These are phyloP conservation scores for Mugil cephalus DNA, from an alignment of 2,113 vertebrate species.

Conservation along the genomic window DNA sequence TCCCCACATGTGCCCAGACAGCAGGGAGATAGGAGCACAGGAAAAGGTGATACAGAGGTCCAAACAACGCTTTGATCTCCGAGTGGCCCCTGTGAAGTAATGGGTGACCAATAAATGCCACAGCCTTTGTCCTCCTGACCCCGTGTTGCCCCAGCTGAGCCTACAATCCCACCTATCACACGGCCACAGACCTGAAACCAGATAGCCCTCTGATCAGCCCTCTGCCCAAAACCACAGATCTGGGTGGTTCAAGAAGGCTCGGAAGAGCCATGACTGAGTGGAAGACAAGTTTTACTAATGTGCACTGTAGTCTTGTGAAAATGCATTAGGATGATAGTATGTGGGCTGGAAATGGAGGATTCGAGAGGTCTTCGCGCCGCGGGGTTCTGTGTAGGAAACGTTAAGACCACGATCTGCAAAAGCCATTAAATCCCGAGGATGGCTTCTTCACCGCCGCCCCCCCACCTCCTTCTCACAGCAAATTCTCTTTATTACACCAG, in stretches of 20 bases:
- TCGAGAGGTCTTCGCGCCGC: slow-evolving; percentile 19
- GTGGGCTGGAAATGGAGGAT: slow-evolving; percentile 12
- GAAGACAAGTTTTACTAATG: not conserved
- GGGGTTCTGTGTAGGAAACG: slow-evolving; percentile 49
- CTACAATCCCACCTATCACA: slow-evolving; percentile 13
- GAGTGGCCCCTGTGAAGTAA: slow-evolving; percentile 42
- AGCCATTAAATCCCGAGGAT: slow-evolving; percentile 72
- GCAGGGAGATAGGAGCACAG: slow-evolving; percentile 10
- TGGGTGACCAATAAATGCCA: slow-evolving; percentile 66
- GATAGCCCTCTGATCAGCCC: slow-evolving; percentile 13
- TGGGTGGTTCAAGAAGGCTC: not conserved
- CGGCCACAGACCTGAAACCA: slow-evolving; percentile 29
- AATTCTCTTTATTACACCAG: slow-evolving; percentile 73
- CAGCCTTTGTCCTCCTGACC: slow-evolving; percentile 72
- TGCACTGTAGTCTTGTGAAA: not conserved
- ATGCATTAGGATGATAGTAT: not conserved
- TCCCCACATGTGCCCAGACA: slow-evolving; percentile 10
- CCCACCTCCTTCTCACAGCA: slow-evolving; percentile 52
- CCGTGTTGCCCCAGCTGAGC: slow-evolving; percentile 36
- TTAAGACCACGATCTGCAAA: slow-evolving; percentile 71
- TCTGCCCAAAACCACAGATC: slow-evolving; percentile 20
- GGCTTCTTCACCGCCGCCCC: slow-evolving; percentile 54
- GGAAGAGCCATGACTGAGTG: slow-evolving; percentile 6
- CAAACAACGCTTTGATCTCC: slow-evolving; percentile 75
- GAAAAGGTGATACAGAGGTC: slow-evolving; percentile 50